Percentiles rank a stretch among this genome's conserved stretches.
Conservation (phyloP, 2,113 vertebrate species). For the Tonatia bakeri region DNA sequence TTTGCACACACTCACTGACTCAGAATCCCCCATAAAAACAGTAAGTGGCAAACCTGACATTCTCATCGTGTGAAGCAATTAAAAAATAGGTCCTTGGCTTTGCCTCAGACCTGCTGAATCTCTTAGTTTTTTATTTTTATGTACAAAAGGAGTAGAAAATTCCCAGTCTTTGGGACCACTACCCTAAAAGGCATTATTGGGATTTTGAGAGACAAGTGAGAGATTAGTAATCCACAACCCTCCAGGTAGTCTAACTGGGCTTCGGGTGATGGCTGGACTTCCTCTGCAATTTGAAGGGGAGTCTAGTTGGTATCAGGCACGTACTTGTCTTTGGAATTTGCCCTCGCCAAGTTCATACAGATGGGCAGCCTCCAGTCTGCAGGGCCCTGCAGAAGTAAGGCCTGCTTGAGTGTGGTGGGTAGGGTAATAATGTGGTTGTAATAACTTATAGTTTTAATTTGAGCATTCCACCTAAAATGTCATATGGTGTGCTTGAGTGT, state of each 20-base stretch:
- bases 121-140: constrained; percentile 22
- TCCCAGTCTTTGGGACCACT: not conserved
- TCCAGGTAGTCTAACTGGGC: not conserved
- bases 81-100: constrained; percentile 10
- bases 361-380: not conserved
- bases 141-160: not conserved
- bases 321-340: not conserved
- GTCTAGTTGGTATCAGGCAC: not conserved
- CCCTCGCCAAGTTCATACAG: not conserved
- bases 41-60: not conserved
- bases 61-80: not conserved
- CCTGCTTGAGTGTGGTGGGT: too few relatives aligned
- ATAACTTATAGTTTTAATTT: too few relatives aligned
- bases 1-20: not conserved
- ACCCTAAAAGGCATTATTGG: not conserved
- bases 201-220: not conserved
- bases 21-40: not conserved
- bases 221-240: not conserved
- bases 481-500: too few relatives aligned
- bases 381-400: too few relatives aligned
- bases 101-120: not conserved
- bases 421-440: too few relatives aligned
- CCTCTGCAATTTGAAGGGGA: not conserved
- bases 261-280: not conserved
- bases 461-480: too few relatives aligned